Evolutionary conservation across 2,888 invertebrate species (phyloP), one percentile per base, ranked within the genome.

Genomic region (Mellilla xanthometata): DNA sequence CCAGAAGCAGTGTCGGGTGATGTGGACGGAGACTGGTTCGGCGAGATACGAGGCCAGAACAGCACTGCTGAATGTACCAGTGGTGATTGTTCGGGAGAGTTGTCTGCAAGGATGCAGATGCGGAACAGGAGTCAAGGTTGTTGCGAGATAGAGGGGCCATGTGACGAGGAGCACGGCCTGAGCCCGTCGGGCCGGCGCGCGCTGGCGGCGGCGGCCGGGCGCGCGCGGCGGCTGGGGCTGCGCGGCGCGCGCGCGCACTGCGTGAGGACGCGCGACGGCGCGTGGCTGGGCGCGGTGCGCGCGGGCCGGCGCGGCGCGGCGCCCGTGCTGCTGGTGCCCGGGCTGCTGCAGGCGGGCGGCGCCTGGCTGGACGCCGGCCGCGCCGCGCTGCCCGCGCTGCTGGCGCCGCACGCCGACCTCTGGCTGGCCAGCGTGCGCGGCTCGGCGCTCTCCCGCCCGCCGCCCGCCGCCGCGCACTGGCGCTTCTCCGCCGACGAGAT

Each of bases 401-500:
- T 73, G 1, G 53, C 72, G 0, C 59, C 60, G 1, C 57, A 60
- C n/a, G 27, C 53, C 9, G 65, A 65, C 9, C 47, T 63, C 2
- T 67, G 66, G 66, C 41, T 65, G 2, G 61, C 52, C 5, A 65
- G 59, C 34, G 43, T 15, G 0, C 49, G 66, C 0, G 24, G 24
- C 24, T 24, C 24, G 2, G 1, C 24, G 7, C 24, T 24, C 7
- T 4, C 24, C 24, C 4, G 24, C 4, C 24, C n/a, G n/a, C 24
- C 24, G 8, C 24, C 24, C 4, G 7, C 4, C 4, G 7, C 24
- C 3, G 0, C 48, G 65, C 0, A 85, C 64, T 93, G 93, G 93
- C 65, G 90, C 26, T 93, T 92, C 56, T 93, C 93, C 42, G 94
- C 93, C 86, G 94, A 96, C 65, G 93, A 96, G 67, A 95, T 96